Base-by-base conservation (phyloP, 2,797 vertebrate genomes). In the Telmatherina bonti region DNA sequence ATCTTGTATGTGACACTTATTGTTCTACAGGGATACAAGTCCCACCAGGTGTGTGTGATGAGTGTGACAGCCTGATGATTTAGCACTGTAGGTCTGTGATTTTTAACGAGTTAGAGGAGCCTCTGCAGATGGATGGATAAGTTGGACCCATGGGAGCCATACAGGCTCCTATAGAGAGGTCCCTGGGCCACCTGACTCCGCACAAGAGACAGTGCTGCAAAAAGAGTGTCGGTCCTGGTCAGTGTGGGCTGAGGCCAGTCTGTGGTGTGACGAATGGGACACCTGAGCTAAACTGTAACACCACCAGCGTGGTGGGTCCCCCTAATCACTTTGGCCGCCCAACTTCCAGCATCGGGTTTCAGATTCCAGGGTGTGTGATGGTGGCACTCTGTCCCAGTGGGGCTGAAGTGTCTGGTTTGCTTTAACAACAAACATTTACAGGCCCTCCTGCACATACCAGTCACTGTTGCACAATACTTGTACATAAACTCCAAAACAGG, bases 211-310 rank as follows among this genome's bases (percentile, higher is more conserved):
- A 45, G 62, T 29, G 54, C 70, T 53, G 57, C 4, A 27, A 73
- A 76, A 58, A 26, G 72, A 69, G 70, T 69, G 85, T 74, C 1
- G 43, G 64, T 67, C 80, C 64, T 3, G 35, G 68, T 31, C 61
- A 71, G 67, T 72, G 66, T 64, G 51, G 66, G 57, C 60, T 5
- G 67, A 67, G 71, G 75, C 63, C 26, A 66, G 57, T 62, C 67
- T 72, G 55, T 60, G 73, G 76, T 87, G 91, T 93, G 91, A 93
- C 91, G 76, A 93, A 92, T 91, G 81, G 82, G 88, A 92, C 91
- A 93, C 88, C 85, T 90, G 90, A 93, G 89, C 87, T 87, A 80
- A 87, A 93, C 83, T 93, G 92, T 93, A 92, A 92, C 91, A 88
- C 74, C 69, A 55, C 81, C 86, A 76, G 83, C 74, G 73, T 85